phyloP scores from a whole-genome alignment of 2,113 vertebrate species.

The Caranx melampygus region DNA sequence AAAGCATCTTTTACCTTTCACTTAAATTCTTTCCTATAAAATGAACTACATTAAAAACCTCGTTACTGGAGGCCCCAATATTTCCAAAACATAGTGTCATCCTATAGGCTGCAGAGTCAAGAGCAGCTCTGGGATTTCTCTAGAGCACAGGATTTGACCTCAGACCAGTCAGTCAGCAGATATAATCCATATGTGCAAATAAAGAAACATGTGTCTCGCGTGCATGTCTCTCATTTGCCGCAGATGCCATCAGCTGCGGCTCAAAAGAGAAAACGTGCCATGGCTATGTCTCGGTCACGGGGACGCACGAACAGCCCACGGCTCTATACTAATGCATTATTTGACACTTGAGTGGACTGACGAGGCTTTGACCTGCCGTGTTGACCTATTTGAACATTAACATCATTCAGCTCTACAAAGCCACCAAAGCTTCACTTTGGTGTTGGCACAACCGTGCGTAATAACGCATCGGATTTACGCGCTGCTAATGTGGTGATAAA shows the following conservation, averaged over 20 bases:
- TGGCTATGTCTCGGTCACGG: slow-evolving; percentile 26
- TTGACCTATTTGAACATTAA: slow-evolving; percentile 21
- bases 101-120: background rate
- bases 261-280: slow-evolving; percentile 54
- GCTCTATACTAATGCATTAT: background rate
- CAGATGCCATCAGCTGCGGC: slow-evolving; percentile 21
- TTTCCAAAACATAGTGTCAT: background rate
- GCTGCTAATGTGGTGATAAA: background rate
- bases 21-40: background rate
- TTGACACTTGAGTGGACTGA: background rate
- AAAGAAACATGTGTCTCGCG: slow-evolving; percentile 11
- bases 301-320: background rate
- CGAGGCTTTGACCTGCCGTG: background rate
- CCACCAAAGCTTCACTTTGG: background rate
- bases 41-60: background rate
- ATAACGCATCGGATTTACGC: slow-evolving; percentile 11
- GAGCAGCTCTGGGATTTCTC: slow-evolving; percentile 46
- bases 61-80: background rate
- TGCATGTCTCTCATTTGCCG: slow-evolving; percentile 26
- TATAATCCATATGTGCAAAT: slow-evolving; percentile 30
- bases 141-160: slow-evolving; percentile 8
- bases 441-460: slow-evolving; percentile 39
- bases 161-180: slow-evolving; percentile 35
- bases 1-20: too few relatives aligned
- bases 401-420: background rate